Evolutionary conservation across 2,888 invertebrate species (phyloP), one percentile per base, ranked within the genome.

Genomic region (Microctonus aethiopoides): DNA sequence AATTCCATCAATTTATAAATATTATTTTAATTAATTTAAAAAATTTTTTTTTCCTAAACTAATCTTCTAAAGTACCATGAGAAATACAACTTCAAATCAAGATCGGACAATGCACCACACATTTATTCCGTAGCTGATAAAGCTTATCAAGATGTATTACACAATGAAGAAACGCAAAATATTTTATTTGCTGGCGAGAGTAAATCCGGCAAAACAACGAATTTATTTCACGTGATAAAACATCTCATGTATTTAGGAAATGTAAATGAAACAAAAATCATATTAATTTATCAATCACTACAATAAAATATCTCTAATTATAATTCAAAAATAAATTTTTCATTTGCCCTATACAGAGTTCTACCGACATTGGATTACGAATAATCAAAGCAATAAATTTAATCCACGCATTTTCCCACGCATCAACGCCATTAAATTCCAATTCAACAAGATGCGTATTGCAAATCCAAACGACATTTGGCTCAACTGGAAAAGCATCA

Each of bases 121-220:
- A 93, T 97, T 77, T 97, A 93, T 84, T 91, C 95, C 2, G 92
- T 96, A 24, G 96, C 95, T 10, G 96, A 97, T 82, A 92, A 94
- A 72, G 95, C 96, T 39, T 96, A 94, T 84, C 96, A 97, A 88
- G 94, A 96, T 82, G 95, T 95, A 87, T 87, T 96, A 76, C 97
- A 97, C 84, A 94, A 97, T 84, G 92, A 93, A 77, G 92, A 93
- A 77, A 92, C 93, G 1, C 96, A 97, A 86, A 93, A 95, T 84
- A 92, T 98, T 71, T 89, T 97, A 5, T 91, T 98, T 76, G 92
- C 95, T 52, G 97, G 97, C 1, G 97, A 97, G 88, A 94, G 94
- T 76, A 94, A 94, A 81, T 94, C 97, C 0, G 97, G 97, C 1
- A 98, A 98, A 88, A 95, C 96, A 0, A 93, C 94, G 36, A 95